Percentiles rank a stretch among this genome's conserved stretches.
Evolutionary conservation across 2,113 vertebrate genomes (phyloP).

Genomic region (Salminus brasiliensis): DNA sequence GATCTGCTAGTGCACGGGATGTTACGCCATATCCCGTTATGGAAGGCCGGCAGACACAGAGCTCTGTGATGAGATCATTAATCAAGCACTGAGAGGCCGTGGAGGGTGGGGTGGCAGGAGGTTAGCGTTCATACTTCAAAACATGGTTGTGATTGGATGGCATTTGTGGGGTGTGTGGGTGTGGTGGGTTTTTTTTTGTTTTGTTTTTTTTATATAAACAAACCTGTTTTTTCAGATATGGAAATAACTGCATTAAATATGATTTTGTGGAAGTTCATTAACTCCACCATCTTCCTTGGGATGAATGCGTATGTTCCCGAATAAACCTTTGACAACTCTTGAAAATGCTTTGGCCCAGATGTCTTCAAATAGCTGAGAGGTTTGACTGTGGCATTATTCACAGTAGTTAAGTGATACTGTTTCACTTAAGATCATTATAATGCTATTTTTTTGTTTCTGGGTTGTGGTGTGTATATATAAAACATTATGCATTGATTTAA

Average conservation of each 20-base stretch:
- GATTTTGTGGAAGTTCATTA: too few relatives aligned
- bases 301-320: too few relatives aligned
- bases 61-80: conserved; percentile 91
- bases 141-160: background rate
- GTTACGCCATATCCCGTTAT: conserved; percentile 52
- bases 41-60: conserved; percentile 78
- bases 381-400: too few relatives aligned
- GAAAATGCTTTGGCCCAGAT: too few relatives aligned
- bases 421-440: too few relatives aligned
- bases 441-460: background rate
- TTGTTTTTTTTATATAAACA: too few relatives aligned
- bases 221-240: too few relatives aligned
- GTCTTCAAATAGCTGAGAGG: too few relatives aligned
- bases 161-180: background rate
- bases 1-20: conserved; percentile 49
- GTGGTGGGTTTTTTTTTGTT: background rate
- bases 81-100: conserved; percentile 75
- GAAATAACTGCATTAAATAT: too few relatives aligned
- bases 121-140: background rate
- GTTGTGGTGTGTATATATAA: background rate
- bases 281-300: too few relatives aligned
- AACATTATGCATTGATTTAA: background rate
- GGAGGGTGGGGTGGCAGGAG: conserved; percentile 53
- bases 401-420: too few relatives aligned
- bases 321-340: too few relatives aligned